Base-by-base conservation (phyloP, 2,888 invertebrate genomes). In the Nymphalis urticae region DNA sequence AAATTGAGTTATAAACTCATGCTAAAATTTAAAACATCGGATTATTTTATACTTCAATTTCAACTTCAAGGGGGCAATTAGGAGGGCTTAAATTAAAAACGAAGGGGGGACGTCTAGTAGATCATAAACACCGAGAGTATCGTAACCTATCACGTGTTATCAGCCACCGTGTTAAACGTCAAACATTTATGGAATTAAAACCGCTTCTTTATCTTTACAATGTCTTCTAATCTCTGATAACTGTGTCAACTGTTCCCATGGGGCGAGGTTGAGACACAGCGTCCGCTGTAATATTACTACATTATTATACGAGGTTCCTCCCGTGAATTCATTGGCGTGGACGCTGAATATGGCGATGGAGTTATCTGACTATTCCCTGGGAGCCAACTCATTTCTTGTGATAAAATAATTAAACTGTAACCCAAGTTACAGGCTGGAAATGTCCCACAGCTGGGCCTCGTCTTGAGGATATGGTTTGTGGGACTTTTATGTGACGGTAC, bases 111-210 rank as follows among this genome's bases (percentile, higher is more conserved):
- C 5, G 27, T 27, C 27, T 32, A 32, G 27, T 6, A 32, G 27
- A 32, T 6, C 27, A 32, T 32, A 32, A 32, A 32, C 27, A 32
- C 27, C 6, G 27, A 64, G 48, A 19, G 24, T 13, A 48, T 48
- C 17, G 17, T 48, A 42, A 48, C 54, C 50, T 58, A 60, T 60
- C 47, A 60, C 10, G 17, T 50, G 48, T 76, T 76, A 76, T 76
- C 76, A 71, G 73, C 71, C 70, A 58, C 70, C 64, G 68, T 63
- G 74, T 80, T 80, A 80, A 75, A 79, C 74, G 75, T 75, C 78
- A 79, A 84, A 85, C 82, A 84, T 82, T 83, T 82, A 82, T 80
- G 82, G 79, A 80, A 81, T 75, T 77, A 82, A 82, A 80, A 79
- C 80, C 74, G 77, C 54, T 48, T 13, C 58, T 10, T 61, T 66